Conservation (phyloP, 2,888 invertebrate species). For the Pegoplata infirma region DNA sequence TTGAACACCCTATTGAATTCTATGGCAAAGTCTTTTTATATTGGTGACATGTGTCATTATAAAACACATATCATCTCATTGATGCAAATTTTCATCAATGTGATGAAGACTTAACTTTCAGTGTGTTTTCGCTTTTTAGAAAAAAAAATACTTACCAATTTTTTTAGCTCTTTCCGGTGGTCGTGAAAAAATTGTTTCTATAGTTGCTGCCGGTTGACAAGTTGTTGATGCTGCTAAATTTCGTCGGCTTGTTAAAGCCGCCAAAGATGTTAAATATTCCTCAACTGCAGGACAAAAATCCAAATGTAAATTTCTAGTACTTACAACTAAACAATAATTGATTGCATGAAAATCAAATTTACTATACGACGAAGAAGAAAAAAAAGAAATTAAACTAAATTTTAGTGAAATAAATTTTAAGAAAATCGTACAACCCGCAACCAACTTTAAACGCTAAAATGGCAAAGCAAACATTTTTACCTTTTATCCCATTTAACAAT, state of each 20-base stretch:
- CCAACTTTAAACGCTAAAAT: not conserved
- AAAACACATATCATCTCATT: too few relatives aligned
- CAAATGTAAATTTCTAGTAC: conserved; percentile 66
- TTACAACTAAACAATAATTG: conserved; percentile 76
- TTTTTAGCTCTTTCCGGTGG: conserved; percentile 71
- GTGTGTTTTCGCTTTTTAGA: too few relatives aligned
- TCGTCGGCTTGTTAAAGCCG: conserved; percentile 27
- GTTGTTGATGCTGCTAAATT: conserved; percentile 55
- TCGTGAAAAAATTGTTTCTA: conserved; percentile 72
- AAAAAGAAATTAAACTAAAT: not conserved
- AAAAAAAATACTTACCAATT: conserved; percentile 67
- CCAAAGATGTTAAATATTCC: conserved; percentile 67
- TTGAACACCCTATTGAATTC: too few relatives aligned
- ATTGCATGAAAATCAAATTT: conserved; percentile 77
- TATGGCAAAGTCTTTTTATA: too few relatives aligned
- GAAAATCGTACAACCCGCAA: not conserved
- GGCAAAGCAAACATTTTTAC: conserved; percentile 61
- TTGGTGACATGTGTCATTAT: too few relatives aligned
- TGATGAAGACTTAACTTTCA: too few relatives aligned
- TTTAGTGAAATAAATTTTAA: not conserved
- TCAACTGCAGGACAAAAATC: conserved; percentile 69
- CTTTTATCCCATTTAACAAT: conserved; percentile 77
- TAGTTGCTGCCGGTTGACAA: conserved; percentile 65
- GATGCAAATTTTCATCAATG: too few relatives aligned
- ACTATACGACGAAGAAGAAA: conserved; percentile 61